Evolutionary conservation across 2,797 vertebrate genomes (phyloP), one percentile per base, ranked within the genome.

Genomic region (Euthynnus affinis): DNA sequence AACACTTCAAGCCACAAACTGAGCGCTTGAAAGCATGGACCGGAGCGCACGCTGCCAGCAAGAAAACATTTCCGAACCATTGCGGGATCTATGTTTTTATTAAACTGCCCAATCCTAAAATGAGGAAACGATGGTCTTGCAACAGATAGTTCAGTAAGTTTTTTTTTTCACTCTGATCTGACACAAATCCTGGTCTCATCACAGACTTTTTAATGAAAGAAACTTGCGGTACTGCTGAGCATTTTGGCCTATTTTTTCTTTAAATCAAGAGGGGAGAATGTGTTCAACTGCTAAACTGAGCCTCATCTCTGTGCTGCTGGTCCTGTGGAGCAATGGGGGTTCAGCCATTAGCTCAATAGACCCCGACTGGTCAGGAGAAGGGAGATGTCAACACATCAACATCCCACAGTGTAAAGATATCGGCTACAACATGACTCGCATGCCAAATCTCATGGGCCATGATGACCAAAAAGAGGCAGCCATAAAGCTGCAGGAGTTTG

Each of bases 381-480:
- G 97, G 64, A 94, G 95, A 81, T 99, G 98, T 95, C 98, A 99
- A 74, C 95, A 98, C 75, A 97, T 99, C 12, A 96, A 92, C 63
- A 99, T 99, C 94, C 97, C 98, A 23, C 96, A 97, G 95, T 99
- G 98, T 84, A 97, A 96, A 88, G 98, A 98, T 88, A 99, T 99
- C 1, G 98, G 98, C 87, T 99, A 99, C 94, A 99, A 99, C 94
- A 96, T 96, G 96, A 99, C 98, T 0, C 95, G 97, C 62, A 98
- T 99, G 98, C 98, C 98, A 0, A 99, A 99, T 84, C 94, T 98
- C 42, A 97, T 99, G 98, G 97, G 97, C 8, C 98, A 99, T 1
- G 97, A 98, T 71, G 96, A 97, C 91, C 98, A 99, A 55, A 93
- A 96, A 48, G 98, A 99, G 80, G 98, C 98, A 0, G 97, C 98